Conservation (phyloP, 2,113 vertebrate genomes). For the Sphaerodactylus townsendi region DNA sequence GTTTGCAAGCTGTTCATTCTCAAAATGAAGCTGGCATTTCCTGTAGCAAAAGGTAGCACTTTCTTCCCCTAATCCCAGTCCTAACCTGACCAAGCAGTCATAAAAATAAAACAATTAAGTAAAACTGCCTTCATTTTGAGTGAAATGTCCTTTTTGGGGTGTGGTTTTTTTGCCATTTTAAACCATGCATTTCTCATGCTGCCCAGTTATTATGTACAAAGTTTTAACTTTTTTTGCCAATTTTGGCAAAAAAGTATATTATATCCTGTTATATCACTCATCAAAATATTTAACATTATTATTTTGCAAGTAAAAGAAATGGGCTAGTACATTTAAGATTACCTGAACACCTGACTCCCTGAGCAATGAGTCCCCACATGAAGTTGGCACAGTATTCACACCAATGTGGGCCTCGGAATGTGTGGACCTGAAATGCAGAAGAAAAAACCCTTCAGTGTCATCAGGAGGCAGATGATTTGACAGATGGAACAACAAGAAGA, state of each 20-base stretch:
- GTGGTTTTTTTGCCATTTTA: not conserved
- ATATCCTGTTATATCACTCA: conserved; percentile 6
- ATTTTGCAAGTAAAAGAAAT: conserved; percentile 3
- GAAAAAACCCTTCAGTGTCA: conserved; percentile 34
- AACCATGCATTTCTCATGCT: not conserved
- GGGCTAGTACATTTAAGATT: conserved; percentile 34
- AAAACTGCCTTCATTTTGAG: not conserved
- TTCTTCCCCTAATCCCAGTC: not conserved
- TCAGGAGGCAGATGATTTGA: conserved; percentile 51
- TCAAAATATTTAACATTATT: not conserved
- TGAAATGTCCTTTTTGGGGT: not conserved
- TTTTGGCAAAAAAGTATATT: not conserved
- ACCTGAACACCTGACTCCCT: conserved; percentile 98
- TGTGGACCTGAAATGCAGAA: conserved; percentile 85
- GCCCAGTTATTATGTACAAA: not conserved
- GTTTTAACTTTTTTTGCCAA: not conserved
- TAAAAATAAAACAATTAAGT: not conserved
- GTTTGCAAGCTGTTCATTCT: not conserved
- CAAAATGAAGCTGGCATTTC: not conserved
- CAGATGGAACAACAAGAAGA: conserved; percentile 50
- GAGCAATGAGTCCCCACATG: conserved; percentile 99
- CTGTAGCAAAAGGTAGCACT: not conserved
- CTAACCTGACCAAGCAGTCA: not conserved
- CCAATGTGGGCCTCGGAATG: conserved; percentile 95
- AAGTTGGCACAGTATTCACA: conserved; percentile 99